A percentile compares a stretch with the other conserved stretches of the same genome.
Conservation (phyloP, 2,888 invertebrate genomes). For the Xestia ashworthii region DNA sequence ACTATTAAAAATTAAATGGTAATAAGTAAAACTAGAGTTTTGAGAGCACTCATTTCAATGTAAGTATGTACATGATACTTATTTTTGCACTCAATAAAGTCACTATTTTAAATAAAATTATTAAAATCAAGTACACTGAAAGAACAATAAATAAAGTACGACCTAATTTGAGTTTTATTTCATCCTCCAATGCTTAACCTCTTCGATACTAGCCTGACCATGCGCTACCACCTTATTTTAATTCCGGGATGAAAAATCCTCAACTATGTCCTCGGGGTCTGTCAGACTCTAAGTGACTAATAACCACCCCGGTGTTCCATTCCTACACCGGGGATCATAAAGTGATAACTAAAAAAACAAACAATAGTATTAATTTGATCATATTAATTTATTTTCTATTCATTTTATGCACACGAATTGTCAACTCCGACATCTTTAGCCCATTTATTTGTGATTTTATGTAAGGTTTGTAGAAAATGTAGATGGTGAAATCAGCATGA, state of each 20-base stretch:
- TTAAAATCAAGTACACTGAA: slow-evolving; percentile 84
- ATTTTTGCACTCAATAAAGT: slow-evolving; percentile 89
- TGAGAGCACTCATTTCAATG: slow-evolving; percentile 85
- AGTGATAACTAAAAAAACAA: slow-evolving; percentile 15
- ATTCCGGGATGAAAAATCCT: no score
- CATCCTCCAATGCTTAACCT: not conserved
- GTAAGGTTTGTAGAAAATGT: slow-evolving; percentile 10
- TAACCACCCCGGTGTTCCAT: no score
- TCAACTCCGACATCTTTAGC: slow-evolving; percentile 3
- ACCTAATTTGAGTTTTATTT: slow-evolving; percentile 77
- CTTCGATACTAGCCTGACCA: not conserved
- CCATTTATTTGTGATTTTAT: slow-evolving; percentile 33
- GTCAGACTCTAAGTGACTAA: no score
- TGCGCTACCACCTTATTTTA: not conserved
- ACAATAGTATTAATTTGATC: slow-evolving; percentile 8
- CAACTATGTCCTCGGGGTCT: no score
- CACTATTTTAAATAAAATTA: slow-evolving; percentile 89
- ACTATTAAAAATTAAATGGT: slow-evolving; percentile 64
- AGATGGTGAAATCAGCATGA: slow-evolving; percentile 8
- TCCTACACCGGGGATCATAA: not conserved
- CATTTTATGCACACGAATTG: not conserved
- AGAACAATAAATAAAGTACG: slow-evolving; percentile 85
- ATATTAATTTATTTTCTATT: slow-evolving; percentile 11
- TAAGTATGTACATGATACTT: slow-evolving; percentile 80
- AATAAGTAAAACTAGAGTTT: slow-evolving; percentile 77